Percentiles rank a stretch among this genome's conserved stretches.
Conservation (phyloP, 2,113 vertebrate genomes). For the Burhinus oedicnemus region DNA sequence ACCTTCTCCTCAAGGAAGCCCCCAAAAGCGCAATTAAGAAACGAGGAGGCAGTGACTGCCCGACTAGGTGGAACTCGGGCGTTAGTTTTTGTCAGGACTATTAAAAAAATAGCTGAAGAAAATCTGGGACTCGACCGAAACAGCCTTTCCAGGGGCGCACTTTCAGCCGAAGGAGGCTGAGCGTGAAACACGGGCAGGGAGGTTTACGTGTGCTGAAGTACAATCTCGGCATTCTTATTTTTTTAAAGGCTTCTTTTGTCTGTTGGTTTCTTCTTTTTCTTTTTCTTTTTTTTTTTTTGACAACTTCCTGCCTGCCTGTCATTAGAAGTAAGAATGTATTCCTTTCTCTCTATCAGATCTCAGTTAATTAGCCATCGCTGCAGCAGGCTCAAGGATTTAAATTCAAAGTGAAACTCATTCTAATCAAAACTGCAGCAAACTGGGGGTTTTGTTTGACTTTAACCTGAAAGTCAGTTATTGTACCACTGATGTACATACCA, state of each 20-base stretch:
- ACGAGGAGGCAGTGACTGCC: neutral
- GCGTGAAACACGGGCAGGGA: neutral
- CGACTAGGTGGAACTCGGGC: fast-evolving
- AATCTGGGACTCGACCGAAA: neutral
- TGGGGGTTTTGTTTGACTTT: slow-evolving; percentile 53
- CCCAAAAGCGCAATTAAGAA: neutral
- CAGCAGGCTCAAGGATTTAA: slow-evolving; percentile 46
- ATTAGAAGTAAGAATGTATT: slow-evolving; percentile 5
- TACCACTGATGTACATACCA: slow-evolving; percentile 36
- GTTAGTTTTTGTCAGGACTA: neutral
- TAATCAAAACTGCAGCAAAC: slow-evolving; percentile 58
- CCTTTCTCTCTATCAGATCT: slow-evolving; percentile 42
- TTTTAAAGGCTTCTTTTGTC: neutral
- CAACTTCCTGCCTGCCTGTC: slow-evolving; percentile 26
- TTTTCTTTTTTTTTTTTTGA: neutral
- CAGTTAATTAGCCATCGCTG: slow-evolving; percentile 49
- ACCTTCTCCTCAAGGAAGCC: neutral
- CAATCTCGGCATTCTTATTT: neutral
- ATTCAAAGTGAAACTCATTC: slow-evolving; percentile 62
- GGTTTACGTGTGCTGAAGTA: neutral
- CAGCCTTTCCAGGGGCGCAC: neutral
- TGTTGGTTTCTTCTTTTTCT: neutral
- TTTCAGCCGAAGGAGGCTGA: neutral
- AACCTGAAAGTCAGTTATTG: slow-evolving; percentile 50
- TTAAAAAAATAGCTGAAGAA: neutral